phyloP scores from a whole-genome alignment of 2,888 invertebrate genomes.

The Tetrapedia diversipes region DNA sequence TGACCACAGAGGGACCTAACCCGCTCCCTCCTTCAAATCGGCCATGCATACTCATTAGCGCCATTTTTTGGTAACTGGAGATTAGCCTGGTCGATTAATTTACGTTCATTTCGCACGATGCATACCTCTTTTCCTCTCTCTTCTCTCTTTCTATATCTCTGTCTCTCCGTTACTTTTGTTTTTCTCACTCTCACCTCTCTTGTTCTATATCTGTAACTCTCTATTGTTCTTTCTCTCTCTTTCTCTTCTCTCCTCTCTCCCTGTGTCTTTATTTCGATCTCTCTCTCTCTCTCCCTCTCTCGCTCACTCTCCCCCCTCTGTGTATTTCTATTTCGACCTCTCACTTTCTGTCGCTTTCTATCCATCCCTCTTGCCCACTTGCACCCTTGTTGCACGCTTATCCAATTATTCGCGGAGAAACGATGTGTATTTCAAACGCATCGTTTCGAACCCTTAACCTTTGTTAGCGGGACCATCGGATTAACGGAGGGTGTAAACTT shows the following conservation, averaged over 20 bases:
- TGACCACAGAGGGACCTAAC: constrained; percentile 65
- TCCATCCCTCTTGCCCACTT: too few relatives aligned
- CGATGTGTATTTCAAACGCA: constrained; percentile 43
- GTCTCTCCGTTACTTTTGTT: too few relatives aligned
- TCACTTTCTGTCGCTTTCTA: too few relatives aligned
- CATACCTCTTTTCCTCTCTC: neutral
- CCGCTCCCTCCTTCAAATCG: constrained; percentile 54
- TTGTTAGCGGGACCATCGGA: constrained; percentile 46
- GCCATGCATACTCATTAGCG: constrained; percentile 70
- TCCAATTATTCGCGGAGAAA: constrained; percentile 64
- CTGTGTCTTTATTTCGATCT: too few relatives aligned
- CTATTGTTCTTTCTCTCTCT: too few relatives aligned
- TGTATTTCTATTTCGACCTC: too few relatives aligned
- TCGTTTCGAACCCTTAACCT: constrained; percentile 46
- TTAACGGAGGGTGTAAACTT: constrained; percentile 19
- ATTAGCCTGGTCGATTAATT: constrained; percentile 66
- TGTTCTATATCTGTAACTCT: too few relatives aligned
- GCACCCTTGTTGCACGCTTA: constrained; percentile 44
- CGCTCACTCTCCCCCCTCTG: too few relatives aligned
- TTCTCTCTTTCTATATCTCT: too few relatives aligned
- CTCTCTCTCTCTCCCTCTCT: too few relatives aligned
- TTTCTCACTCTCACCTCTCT: too few relatives aligned
- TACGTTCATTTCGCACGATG: constrained; percentile 61
- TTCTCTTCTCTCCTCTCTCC: too few relatives aligned
- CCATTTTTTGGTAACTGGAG: constrained; percentile 66